Percentiles rank a stretch among this genome's conserved stretches.
phyloP scores from a whole-genome alignment of 2,888 invertebrate genomes.

The Ischnura elegans region DNA sequence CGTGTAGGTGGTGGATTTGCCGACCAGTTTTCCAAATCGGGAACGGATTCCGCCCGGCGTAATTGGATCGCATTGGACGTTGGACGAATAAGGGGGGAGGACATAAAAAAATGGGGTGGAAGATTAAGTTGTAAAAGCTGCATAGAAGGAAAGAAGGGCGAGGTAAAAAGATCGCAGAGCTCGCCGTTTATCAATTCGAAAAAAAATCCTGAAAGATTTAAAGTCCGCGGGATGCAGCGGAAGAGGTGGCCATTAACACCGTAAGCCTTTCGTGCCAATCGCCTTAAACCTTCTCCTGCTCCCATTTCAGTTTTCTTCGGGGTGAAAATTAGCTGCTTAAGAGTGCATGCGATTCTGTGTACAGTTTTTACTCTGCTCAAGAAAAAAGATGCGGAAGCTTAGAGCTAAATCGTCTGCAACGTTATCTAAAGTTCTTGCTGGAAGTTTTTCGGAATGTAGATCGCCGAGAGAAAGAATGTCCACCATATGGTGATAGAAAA shows the following conservation, averaged over 20 bases:
- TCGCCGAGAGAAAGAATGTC: neutral
- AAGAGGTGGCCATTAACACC: neutral
- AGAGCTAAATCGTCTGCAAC: neutral
- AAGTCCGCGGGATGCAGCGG: neutral
- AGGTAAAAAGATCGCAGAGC: neutral
- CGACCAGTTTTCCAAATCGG: conserved; percentile 31
- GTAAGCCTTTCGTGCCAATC: neutral
- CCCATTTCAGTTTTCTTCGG: neutral
- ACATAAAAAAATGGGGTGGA: neutral
- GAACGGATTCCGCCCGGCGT: neutral
- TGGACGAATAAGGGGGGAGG: conserved; percentile 12
- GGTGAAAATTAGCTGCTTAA: neutral
- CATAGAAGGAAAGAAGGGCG: neutral
- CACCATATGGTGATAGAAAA: neutral
- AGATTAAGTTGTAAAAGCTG: conserved; percentile 16
- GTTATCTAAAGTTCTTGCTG: neutral
- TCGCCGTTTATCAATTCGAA: neutral
- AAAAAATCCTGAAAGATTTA: conserved; percentile 25
- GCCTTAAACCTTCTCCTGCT: neutral
- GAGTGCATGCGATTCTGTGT: neutral
- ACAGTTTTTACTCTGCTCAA: neutral
- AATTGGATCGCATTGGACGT: neutral
- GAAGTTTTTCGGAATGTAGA: neutral
- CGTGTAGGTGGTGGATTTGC: neutral
- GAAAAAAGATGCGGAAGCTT: neutral